Percentiles rank a stretch among this genome's conserved stretches.
Evolutionary conservation across 2,797 vertebrate species (phyloP).

Genomic region (Oreochromis mossambicus): DNA sequence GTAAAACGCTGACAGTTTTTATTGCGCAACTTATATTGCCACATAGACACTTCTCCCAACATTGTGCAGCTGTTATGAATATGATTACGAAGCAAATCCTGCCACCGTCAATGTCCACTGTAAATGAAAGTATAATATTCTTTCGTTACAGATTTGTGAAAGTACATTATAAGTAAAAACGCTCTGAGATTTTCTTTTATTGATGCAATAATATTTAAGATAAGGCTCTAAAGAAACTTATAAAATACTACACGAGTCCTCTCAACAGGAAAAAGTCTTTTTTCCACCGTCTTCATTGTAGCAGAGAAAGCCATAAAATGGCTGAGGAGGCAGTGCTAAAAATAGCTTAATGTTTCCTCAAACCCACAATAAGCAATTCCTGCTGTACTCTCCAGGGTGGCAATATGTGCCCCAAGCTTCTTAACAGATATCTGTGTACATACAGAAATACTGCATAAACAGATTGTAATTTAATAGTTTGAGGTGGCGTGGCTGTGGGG

Average conservation of each 20-base stretch:
- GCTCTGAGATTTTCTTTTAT: not conserved
- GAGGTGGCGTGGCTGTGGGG: not conserved
- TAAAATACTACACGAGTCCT: not conserved
- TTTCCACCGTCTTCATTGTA: not conserved
- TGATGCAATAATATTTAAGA: not conserved
- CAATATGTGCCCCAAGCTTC: not conserved
- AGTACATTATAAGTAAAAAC: not conserved
- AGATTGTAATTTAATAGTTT: not conserved
- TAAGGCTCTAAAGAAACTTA: not conserved
- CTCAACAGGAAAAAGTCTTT: not conserved
- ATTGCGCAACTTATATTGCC: constrained; percentile 20
- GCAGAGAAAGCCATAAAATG: constrained; percentile 28
- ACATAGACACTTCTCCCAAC: not conserved
- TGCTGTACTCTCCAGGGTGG: constrained; percentile 18
- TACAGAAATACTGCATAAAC: not conserved
- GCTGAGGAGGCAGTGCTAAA: constrained; percentile 45
- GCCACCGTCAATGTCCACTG: not conserved
- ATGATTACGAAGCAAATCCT: not conserved
- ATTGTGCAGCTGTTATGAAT: constrained; percentile 24
- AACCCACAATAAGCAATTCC: constrained; percentile 46
- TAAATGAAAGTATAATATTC: not conserved
- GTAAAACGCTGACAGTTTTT: constrained; percentile 17
- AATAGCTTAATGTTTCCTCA: constrained; percentile 53
- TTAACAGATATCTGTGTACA: not conserved
- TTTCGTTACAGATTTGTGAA: not conserved